Evolutionary conservation across 2,888 invertebrate genomes (phyloP).

Genomic region (Lasioglossum villosulum): DNA sequence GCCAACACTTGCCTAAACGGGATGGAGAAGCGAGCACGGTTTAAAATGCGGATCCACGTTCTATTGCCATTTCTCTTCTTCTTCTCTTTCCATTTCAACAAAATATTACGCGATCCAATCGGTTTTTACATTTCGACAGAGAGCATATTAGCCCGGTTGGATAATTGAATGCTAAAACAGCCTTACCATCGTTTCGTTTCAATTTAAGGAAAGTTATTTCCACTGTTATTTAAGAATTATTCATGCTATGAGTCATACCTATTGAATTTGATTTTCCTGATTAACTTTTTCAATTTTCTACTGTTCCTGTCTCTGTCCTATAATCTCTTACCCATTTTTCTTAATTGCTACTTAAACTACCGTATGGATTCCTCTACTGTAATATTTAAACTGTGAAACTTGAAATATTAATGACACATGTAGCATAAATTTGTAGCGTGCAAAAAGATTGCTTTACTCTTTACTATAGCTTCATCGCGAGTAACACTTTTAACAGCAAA

Average conservation of each 20-base stretch:
- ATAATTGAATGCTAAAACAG: background rate
- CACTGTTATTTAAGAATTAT: too few species aligned
- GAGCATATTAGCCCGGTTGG: background rate
- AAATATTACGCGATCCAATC: background rate
- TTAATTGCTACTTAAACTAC: background rate
- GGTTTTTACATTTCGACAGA: background rate
- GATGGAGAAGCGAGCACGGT: slow-evolving; percentile 53
- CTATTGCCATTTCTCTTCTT: background rate
- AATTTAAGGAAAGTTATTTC: too few species aligned
- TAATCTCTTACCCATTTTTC: background rate
- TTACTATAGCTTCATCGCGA: background rate
- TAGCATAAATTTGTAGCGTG: too few species aligned
- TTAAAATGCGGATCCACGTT: slow-evolving; percentile 8
- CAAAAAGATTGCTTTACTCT: background rate
- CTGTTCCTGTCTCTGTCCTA: background rate
- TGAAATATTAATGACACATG: background rate
- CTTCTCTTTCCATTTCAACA: background rate
- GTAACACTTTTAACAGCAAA: background rate
- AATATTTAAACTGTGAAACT: background rate
- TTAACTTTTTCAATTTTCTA: too few species aligned
- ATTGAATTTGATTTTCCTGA: background rate
- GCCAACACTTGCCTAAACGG: slow-evolving; percentile 90
- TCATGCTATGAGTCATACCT: background rate
- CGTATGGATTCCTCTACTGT: accelerated
- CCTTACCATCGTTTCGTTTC: too few species aligned